A percentile compares a stretch with the other conserved stretches of the same genome.
phyloP scores from a whole-genome alignment of 2,888 invertebrate genomes.

The Hypomecis punctinalis region DNA sequence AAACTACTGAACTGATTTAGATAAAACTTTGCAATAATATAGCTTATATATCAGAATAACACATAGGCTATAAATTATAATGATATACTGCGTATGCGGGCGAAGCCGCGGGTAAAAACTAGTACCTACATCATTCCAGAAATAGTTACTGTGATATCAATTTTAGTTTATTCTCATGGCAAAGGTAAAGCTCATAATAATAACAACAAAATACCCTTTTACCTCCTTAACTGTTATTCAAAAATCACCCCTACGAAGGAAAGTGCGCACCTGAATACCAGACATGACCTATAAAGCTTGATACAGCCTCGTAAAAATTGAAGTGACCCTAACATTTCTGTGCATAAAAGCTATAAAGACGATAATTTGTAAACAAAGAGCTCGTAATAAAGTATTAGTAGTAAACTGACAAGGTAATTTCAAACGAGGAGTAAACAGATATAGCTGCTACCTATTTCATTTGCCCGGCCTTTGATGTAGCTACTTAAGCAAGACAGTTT shows the following conservation, averaged over 20 bases:
- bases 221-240: neutral
- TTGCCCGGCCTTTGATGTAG: slow-evolving; percentile 60
- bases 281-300: slow-evolving; percentile 22
- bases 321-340: slow-evolving; percentile 26
- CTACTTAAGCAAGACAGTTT: slow-evolving; percentile 71
- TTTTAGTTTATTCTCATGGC: too few relatives aligned
- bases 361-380: slow-evolving; percentile 28
- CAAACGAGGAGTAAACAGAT: slow-evolving; percentile 22
- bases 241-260: neutral
- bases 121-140: too few relatives aligned
- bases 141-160: too few relatives aligned
- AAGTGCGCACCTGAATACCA: slow-evolving; percentile 4
- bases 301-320: slow-evolving; percentile 23
- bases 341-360: slow-evolving; percentile 13
- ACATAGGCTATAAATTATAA: too few relatives aligned
- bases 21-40: too few relatives aligned
- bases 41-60: too few relatives aligned
- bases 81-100: too few relatives aligned
- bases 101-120: too few relatives aligned
- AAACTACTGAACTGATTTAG: too few relatives aligned
- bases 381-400: slow-evolving; percentile 24
- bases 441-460: slow-evolving; percentile 25
- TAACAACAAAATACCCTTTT: neutral
- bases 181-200: neutral
- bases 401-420: slow-evolving; percentile 30